A percentile compares a stretch with the other conserved stretches of the same genome.
phyloP scores from a whole-genome alignment of 2,113 vertebrate species.

The Phrynosoma platyrhinos region DNA sequence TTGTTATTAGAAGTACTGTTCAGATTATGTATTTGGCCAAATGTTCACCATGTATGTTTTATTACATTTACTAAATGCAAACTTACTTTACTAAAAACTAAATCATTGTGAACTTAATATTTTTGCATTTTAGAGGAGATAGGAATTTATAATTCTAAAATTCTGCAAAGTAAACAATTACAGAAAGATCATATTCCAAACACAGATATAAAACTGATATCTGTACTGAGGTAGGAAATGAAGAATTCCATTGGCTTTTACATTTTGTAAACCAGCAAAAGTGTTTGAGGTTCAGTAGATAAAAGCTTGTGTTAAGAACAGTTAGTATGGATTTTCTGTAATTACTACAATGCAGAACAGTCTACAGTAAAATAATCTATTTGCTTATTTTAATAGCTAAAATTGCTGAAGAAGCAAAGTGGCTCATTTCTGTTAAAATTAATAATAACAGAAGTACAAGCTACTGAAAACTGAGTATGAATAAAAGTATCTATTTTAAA shows the following conservation, averaged over 20 bases:
- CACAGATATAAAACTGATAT: slow-evolving; percentile 64
- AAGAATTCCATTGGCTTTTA: slow-evolving; percentile 79
- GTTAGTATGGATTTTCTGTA: slow-evolving; percentile 34
- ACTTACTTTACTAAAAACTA: slow-evolving; percentile 45
- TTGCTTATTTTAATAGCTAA: slow-evolving; percentile 45
- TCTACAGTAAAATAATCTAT: slow-evolving; percentile 2
- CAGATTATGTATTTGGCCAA: slow-evolving; percentile 67
- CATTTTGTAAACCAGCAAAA: slow-evolving; percentile 75
- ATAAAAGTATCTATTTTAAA: slow-evolving; percentile 44
- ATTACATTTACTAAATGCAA: slow-evolving; percentile 70
- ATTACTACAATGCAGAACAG: slow-evolving; percentile 42
- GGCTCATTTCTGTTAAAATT: slow-evolving; percentile 36
- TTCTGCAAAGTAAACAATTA: slow-evolving; percentile 66
- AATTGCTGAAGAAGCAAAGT: slow-evolving; percentile 42
- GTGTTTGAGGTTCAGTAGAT: slow-evolving; percentile 72
- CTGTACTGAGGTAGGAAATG: slow-evolving; percentile 81
- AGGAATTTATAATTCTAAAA: slow-evolving; percentile 52
- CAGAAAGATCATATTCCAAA: slow-evolving; percentile 65
- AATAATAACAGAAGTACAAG: slow-evolving; percentile 42
- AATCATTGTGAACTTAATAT: slow-evolving; percentile 54
- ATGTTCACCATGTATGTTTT: slow-evolving; percentile 43
- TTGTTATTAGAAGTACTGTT: slow-evolving; percentile 72
- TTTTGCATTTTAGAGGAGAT: slow-evolving; percentile 47
- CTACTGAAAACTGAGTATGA: slow-evolving; percentile 56
- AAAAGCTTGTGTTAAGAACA: slow-evolving; percentile 60